Percentiles rank a stretch among this genome's conserved stretches.
Conservation (phyloP, 1,140 invertebrate genomes). For the Dreissena rostriformis region DNA sequence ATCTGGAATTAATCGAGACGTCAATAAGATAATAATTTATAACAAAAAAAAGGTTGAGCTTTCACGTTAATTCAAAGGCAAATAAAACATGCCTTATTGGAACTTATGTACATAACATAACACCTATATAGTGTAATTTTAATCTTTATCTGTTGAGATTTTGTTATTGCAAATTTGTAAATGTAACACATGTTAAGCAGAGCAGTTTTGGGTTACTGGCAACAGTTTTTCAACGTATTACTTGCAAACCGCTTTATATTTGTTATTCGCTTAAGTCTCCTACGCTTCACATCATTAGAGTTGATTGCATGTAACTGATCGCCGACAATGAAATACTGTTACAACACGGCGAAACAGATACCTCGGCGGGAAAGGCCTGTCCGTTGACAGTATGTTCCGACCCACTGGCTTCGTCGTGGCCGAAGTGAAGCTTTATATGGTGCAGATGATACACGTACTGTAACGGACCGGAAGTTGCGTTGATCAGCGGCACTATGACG, state of each 20-base stretch:
- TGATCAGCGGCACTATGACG: constrained; percentile 50
- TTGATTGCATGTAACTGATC: too few species aligned
- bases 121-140: too few species aligned
- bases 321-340: background rate
- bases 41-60: too few species aligned
- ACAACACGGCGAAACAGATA: constrained; percentile 17
- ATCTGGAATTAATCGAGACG: constrained; percentile 16
- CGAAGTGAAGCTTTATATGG: constrained; percentile 92
- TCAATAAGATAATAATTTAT: too few species aligned
- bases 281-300: too few species aligned
- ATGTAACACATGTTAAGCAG: too few species aligned
- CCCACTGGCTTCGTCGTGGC: constrained; percentile 89
- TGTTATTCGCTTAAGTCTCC: background rate
- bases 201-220: too few species aligned
- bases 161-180: too few species aligned
- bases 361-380: constrained; percentile 76
- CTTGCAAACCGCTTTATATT: background rate
- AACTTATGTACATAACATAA: too few species aligned
- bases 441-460: constrained; percentile 70
- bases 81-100: too few species aligned
- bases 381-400: constrained; percentile 94
- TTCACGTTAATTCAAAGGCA: too few species aligned
- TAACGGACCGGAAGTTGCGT: constrained; percentile 73
- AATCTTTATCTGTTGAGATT: too few species aligned
- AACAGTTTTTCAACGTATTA: background rate